These are phyloP conservation scores for Serripes groenlandicus DNA, from an alignment of 2,888 invertebrate genomes.

Conservation along the genomic window DNA sequence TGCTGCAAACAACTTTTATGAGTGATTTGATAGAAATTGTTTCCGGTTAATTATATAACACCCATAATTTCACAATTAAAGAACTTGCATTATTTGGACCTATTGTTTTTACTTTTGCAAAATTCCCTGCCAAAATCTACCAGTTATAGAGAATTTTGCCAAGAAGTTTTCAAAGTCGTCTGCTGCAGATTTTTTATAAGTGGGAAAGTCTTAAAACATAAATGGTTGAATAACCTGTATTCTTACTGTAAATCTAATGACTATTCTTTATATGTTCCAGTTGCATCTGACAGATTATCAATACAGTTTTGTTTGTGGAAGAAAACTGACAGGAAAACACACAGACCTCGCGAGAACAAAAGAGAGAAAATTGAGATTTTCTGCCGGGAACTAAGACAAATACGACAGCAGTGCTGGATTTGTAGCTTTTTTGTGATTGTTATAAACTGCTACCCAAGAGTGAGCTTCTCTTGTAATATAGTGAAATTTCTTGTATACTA, in stretches of 20 bases:
- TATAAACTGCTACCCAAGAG: not conserved
- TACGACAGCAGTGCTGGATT: not conserved
- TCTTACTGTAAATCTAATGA: conserved; percentile 4
- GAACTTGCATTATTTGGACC: too few species aligned
- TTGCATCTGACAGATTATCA: conserved; percentile 9
- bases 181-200: not conserved
- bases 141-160: too few species aligned
- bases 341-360: not conserved
- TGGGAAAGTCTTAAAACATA: not conserved
- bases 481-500: too few species aligned
- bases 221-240: not conserved
- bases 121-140: too few species aligned
- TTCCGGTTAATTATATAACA: too few species aligned
- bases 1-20: too few species aligned
- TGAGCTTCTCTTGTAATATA: not conserved
- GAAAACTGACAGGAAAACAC: not conserved
- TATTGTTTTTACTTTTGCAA: too few species aligned
- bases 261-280: conserved; percentile 17
- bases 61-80: too few species aligned
- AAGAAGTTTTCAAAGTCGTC: not conserved
- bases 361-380: not conserved
- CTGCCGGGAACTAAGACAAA: not conserved
- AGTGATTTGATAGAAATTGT: too few species aligned
- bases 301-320: not conserved
- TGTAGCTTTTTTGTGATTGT: not conserved